A percentile compares a stretch with the other conserved stretches of the same genome.
phyloP scores from a whole-genome alignment of 2,113 vertebrate species.

The Anhinga anhinga region DNA sequence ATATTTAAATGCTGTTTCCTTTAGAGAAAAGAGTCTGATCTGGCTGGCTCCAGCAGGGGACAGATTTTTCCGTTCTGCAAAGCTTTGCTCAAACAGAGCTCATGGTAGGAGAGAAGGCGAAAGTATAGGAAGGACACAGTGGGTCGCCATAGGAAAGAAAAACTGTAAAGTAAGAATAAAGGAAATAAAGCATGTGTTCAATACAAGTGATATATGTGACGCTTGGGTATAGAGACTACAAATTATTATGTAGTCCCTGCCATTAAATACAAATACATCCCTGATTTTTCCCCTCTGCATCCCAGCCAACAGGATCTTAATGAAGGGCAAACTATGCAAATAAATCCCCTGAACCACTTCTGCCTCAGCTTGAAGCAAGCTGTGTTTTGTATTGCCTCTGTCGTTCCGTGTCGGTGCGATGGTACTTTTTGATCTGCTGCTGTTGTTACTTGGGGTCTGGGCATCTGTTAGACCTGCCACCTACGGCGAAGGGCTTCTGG shows the following conservation, averaged over 20 bases:
- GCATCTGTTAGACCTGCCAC: neutral
- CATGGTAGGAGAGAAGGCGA: neutral
- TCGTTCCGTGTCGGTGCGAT: rapidly evolving
- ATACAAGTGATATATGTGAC: neutral
- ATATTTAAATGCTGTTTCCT: neutral
- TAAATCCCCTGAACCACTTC: neutral
- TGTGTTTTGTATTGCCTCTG: neutral
- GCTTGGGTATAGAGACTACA: neutral
- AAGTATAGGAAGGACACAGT: neutral
- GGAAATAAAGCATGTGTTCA: neutral
- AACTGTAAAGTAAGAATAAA: neutral
- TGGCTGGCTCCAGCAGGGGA: neutral
- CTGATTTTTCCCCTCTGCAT: neutral
- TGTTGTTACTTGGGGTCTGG: neutral
- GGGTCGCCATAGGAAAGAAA: neutral
- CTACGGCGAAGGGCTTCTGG: neutral
- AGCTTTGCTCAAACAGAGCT: conserved; percentile 1
- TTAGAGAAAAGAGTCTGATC: neutral
- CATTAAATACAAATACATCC: neutral
- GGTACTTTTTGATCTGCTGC: neutral
- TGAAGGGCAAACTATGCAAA: neutral
- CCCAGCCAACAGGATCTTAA: neutral
- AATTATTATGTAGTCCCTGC: neutral
- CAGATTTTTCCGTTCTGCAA: neutral
- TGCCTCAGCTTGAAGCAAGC: neutral